Conservation (phyloP, 2,797 vertebrate genomes). For the Manis pentadactyla region DNA sequence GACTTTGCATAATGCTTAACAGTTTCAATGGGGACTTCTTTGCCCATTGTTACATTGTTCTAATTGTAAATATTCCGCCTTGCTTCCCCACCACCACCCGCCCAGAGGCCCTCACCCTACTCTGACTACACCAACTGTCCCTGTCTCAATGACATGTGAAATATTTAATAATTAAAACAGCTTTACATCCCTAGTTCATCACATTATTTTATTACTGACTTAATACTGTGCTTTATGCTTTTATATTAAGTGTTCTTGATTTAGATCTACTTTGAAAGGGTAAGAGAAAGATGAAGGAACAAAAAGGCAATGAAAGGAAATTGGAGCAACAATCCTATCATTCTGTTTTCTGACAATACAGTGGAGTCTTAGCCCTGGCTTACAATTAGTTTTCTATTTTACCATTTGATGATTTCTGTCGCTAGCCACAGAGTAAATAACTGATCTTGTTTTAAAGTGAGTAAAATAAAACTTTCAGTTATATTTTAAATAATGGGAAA, state of each 20-base stretch:
- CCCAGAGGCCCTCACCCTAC: too few species aligned
- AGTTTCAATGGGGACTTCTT: too few species aligned
- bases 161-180: constrained; percentile 13
- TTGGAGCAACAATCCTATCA: neutral
- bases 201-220: neutral
- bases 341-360: neutral
- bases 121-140: too few species aligned
- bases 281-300: neutral
- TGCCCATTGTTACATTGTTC: too few species aligned
- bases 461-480: neutral
- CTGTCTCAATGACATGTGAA: neutral
- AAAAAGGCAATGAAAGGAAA: constrained; percentile 18
- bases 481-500: neutral
- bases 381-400: neutral
- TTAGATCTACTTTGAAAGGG: constrained; percentile 18
- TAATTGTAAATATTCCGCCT: too few species aligned
- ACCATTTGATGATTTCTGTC: neutral
- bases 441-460: neutral
- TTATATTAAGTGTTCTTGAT: constrained; percentile 8
- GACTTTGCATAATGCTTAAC: too few species aligned
- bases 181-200: neutral
- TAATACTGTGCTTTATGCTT: neutral
- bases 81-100: too few species aligned
- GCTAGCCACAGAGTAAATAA: neutral
- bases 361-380: neutral